Conservation (phyloP, 2,113 vertebrate species). For the Seriola quinqueradiata region DNA sequence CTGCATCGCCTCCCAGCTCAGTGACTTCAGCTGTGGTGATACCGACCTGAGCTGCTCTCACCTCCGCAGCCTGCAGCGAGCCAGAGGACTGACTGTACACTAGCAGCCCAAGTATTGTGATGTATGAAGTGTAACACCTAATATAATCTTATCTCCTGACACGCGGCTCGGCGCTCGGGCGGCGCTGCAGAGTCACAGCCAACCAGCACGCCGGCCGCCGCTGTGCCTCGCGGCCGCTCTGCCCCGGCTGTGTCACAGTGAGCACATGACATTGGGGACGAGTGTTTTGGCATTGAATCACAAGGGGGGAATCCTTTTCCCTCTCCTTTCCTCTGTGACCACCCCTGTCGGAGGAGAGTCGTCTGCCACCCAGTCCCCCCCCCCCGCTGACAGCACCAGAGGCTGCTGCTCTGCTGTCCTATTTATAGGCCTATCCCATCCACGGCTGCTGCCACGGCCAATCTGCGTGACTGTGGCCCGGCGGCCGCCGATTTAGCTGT, state of each 20-base stretch:
- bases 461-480: slow-evolving; percentile 75
- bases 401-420: slow-evolving; percentile 57
- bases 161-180: slow-evolving; percentile 18
- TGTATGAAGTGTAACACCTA: slow-evolving; percentile 7
- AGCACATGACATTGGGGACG: slow-evolving; percentile 68
- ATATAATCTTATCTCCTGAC: slow-evolving; percentile 2
- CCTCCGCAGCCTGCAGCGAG: neutral
- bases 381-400: slow-evolving; percentile 64
- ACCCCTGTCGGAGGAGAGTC: slow-evolving; percentile 43
- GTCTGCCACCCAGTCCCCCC: slow-evolving; percentile 62
- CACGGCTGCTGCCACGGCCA: slow-evolving; percentile 66
- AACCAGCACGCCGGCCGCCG: slow-evolving; percentile 27
- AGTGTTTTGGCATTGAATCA: slow-evolving; percentile 70
- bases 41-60: neutral
- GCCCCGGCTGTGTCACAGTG: slow-evolving; percentile 37
- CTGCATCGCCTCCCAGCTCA: neutral
- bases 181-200: slow-evolving; percentile 26
- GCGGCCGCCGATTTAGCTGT: slow-evolving; percentile 65
- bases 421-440: slow-evolving; percentile 70
- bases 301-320: slow-evolving; percentile 67
- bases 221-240: slow-evolving; percentile 39
- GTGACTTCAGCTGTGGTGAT: neutral
- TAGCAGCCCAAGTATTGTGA: slow-evolving; percentile 5
- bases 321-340: slow-evolving; percentile 24
- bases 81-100: neutral